Conservation (phyloP, 2,888 invertebrate species). For the Eupithecia insigniata region DNA sequence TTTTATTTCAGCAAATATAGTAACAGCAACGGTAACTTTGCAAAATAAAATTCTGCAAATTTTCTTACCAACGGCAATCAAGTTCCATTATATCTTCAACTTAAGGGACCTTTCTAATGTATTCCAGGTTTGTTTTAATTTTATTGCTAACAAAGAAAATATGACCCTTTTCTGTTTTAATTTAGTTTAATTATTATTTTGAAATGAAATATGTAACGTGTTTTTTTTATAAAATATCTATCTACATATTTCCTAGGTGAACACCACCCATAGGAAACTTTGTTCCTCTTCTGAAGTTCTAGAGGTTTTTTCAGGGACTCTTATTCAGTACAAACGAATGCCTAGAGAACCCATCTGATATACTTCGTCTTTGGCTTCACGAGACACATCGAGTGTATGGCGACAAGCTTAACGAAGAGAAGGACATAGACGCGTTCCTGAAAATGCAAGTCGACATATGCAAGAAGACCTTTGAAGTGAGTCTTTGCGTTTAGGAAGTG, state of each 20-base stretch:
- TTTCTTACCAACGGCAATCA: constrained; percentile 97
- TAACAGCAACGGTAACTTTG: constrained; percentile 91
- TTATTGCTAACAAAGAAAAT: neutral
- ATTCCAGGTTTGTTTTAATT: constrained; percentile 88
- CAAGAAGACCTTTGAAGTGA: constrained; percentile 95
- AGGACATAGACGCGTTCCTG: constrained; percentile 94
- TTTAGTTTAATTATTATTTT: too few relatives aligned
- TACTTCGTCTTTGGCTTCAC: constrained; percentile 96
- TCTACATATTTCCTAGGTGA: too few relatives aligned
- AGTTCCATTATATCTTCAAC: constrained; percentile 98
- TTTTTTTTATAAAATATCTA: too few relatives aligned
- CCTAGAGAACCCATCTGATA: constrained; percentile 89
- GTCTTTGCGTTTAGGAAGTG: neutral
- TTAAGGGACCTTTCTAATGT: constrained; percentile 97
- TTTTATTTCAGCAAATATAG: constrained; percentile 84
- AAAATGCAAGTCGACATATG: constrained; percentile 95
- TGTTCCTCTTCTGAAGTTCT: neutral
- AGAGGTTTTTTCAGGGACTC: constrained; percentile 86
- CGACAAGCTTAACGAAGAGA: constrained; percentile 95
- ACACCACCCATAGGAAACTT: neutral
- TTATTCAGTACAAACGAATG: constrained; percentile 96
- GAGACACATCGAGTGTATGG: constrained; percentile 97
- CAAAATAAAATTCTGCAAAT: constrained; percentile 94
- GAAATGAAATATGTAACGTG: too few relatives aligned
- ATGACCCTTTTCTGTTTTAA: neutral